These are phyloP conservation scores for Gymnothorax javanicus DNA, from an alignment of 2,797 vertebrate species.

Conservation along the genomic window DNA sequence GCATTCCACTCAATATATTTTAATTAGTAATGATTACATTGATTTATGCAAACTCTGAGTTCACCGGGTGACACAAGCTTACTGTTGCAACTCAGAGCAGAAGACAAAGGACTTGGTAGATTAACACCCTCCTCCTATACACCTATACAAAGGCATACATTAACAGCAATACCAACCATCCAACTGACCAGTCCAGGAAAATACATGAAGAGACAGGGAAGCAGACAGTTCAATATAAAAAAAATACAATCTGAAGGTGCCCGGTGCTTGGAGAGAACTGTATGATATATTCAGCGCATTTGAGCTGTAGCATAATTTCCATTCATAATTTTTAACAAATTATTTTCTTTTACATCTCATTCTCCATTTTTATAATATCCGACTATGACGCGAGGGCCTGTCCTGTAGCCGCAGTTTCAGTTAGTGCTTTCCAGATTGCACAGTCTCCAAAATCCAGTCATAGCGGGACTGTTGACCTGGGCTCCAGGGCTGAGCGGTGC, in stretches of 20 bases:
- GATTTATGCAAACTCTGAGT: not conserved
- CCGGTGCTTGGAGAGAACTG: not conserved
- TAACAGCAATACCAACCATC: not conserved
- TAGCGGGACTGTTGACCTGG: too few relatives aligned
- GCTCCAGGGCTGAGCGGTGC: too few relatives aligned
- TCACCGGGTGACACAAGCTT: not conserved
- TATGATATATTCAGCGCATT: not conserved
- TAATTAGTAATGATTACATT: slow-evolving; percentile 11
- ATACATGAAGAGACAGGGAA: slow-evolving; percentile 16
- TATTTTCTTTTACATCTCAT: not conserved
- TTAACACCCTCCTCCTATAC: slow-evolving; percentile 12
- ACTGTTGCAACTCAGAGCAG: slow-evolving; percentile 22
- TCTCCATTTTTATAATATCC: not conserved
- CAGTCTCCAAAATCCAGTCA: too few relatives aligned
- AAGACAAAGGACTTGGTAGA: slow-evolving; percentile 40
- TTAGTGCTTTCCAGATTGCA: too few relatives aligned
- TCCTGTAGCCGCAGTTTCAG: too few relatives aligned
- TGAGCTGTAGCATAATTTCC: not conserved
- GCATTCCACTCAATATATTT: slow-evolving; percentile 10
- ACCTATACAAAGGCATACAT: not conserved
- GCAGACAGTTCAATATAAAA: not conserved
- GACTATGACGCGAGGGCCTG: not conserved
- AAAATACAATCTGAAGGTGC: not conserved
- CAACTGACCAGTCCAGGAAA: slow-evolving; percentile 4
- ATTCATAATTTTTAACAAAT: not conserved